Conservation (phyloP, 2,888 invertebrate genomes). For the Epiblema foenella region DNA sequence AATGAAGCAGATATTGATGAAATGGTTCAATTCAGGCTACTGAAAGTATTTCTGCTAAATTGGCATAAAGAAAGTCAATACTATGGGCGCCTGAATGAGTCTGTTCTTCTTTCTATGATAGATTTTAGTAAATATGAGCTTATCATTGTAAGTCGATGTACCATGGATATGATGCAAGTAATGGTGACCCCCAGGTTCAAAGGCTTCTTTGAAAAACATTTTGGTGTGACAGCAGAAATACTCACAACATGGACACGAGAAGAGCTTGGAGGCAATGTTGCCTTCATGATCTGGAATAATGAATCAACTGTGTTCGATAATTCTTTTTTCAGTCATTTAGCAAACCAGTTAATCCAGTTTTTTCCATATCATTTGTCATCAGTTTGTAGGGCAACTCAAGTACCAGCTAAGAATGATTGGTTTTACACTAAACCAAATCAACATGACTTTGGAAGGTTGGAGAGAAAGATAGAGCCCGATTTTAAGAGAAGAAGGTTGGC, state of each 20-base stretch:
- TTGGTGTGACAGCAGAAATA: slow-evolving; percentile 26
- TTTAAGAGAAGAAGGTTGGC: slow-evolving; percentile 37
- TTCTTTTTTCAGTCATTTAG: slow-evolving; percentile 22
- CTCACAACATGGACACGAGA: slow-evolving; percentile 30
- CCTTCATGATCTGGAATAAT: slow-evolving; percentile 37
- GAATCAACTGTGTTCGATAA: slow-evolving; percentile 37
- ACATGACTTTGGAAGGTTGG: slow-evolving; percentile 23
- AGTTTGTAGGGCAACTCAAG: slow-evolving; percentile 13
- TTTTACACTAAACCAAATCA: slow-evolving; percentile 36
- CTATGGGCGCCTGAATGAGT: slow-evolving; percentile 35
- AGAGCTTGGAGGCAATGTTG: slow-evolving; percentile 38
- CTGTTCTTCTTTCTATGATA: slow-evolving; percentile 29
- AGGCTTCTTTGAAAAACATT: slow-evolving; percentile 36
- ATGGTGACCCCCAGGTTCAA: slow-evolving; percentile 28
- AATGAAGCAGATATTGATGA: slow-evolving; percentile 4
- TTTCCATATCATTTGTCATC: slow-evolving; percentile 37
- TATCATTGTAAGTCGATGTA: slow-evolving; percentile 25
- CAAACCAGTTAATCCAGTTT: slow-evolving; percentile 18
- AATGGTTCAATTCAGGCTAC: slow-evolving; percentile 28
- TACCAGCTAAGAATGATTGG: slow-evolving; percentile 33
- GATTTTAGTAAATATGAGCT: slow-evolving; percentile 31
- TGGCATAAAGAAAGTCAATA: slow-evolving; percentile 37
- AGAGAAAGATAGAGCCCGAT: slow-evolving; percentile 18
- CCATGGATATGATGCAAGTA: slow-evolving; percentile 29
- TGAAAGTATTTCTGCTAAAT: slow-evolving; percentile 32